These are phyloP conservation scores for Pampusana beccarii DNA, from an alignment of 2,113 vertebrate species.

Conservation along the genomic window DNA sequence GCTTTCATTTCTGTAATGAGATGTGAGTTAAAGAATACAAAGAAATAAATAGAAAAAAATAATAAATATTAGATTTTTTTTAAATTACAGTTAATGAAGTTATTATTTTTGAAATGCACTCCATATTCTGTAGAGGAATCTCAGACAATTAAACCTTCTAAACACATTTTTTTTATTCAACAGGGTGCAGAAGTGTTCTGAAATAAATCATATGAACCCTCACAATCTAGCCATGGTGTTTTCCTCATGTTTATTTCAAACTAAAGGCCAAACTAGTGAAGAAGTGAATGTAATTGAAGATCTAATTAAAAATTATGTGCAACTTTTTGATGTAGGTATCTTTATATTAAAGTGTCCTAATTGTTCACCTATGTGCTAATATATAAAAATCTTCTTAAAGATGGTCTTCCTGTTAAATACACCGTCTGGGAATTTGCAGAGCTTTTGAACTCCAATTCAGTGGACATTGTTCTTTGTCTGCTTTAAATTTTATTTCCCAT, in stretches of 20 bases:
- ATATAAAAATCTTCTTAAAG: not conserved
- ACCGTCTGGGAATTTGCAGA: not conserved
- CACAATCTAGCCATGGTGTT: slow-evolving; percentile 86
- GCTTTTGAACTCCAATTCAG: not conserved
- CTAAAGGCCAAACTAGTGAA: slow-evolving; percentile 85
- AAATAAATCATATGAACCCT: slow-evolving; percentile 90
- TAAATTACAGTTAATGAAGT: not conserved
- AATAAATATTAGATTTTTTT: not conserved
- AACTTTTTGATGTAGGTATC: slow-evolving; percentile 90
- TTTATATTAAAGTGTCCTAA: not conserved
- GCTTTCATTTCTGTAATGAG: not conserved
- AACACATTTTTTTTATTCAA: slow-evolving; percentile 32
- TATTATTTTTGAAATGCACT: not conserved
- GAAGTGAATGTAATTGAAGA: slow-evolving; percentile 89
- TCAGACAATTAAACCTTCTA: not conserved
- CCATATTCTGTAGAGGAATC: not conserved
- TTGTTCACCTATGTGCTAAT: not conserved
- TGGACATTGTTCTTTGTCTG: not conserved
- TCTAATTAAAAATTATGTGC: slow-evolving; percentile 90
- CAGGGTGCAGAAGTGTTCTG: slow-evolving; percentile 93
- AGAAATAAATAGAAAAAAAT: not conserved
- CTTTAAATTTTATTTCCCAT: slow-evolving; percentile 20
- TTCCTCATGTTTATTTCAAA: slow-evolving; percentile 94
- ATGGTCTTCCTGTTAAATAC: not conserved
- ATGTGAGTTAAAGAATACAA: not conserved